These are phyloP conservation scores for Drosophila athabasca DNA, from an alignment of 1,140 invertebrate species.

Conservation along the genomic window DNA sequence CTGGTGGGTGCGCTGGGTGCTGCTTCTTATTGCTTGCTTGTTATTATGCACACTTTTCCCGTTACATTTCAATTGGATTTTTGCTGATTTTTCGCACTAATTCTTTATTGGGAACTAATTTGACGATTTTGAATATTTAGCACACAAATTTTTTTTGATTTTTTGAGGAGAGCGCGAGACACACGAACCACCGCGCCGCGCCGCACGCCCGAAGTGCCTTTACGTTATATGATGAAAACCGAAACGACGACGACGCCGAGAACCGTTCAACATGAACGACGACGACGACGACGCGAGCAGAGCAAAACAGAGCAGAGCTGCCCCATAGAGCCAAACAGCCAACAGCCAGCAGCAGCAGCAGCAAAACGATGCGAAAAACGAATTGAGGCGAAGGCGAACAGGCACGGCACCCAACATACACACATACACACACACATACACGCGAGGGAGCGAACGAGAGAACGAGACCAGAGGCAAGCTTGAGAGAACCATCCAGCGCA, in stretches of 20 bases:
- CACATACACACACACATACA: slow-evolving; percentile 8
- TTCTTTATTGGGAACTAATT: too few relatives aligned
- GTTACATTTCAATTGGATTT: too few relatives aligned
- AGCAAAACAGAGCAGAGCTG: slow-evolving; percentile 13
- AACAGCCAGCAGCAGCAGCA: slow-evolving; percentile 1
- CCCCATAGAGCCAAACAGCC: slow-evolving; percentile 18
- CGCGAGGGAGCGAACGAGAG: not conserved
- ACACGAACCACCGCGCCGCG: too few relatives aligned
- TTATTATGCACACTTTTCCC: too few relatives aligned
- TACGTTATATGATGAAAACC: slow-evolving; percentile 35
- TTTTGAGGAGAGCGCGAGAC: slow-evolving; percentile 1
- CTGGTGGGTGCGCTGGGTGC: too few relatives aligned
- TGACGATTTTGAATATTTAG: too few relatives aligned
- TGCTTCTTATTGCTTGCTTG: too few relatives aligned
- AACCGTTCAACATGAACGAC: slow-evolving; percentile 27
- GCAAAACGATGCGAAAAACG: slow-evolving; percentile 45
- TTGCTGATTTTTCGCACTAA: too few relatives aligned
- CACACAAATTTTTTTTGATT: slow-evolving; percentile 9
- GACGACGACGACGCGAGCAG: slow-evolving; percentile 34
- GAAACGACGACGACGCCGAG: slow-evolving; percentile 47
- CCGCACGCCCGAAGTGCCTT: slow-evolving; percentile 2
- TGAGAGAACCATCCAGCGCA: slow-evolving; percentile 27
- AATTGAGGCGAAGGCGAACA: slow-evolving; percentile 57
- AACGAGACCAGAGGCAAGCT: slow-evolving; percentile 20
- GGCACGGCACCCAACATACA: slow-evolving; percentile 3